These are phyloP conservation scores for Sebastes matsubarae DNA, from an alignment of 2,797 vertebrate species.

Conservation along the genomic window DNA sequence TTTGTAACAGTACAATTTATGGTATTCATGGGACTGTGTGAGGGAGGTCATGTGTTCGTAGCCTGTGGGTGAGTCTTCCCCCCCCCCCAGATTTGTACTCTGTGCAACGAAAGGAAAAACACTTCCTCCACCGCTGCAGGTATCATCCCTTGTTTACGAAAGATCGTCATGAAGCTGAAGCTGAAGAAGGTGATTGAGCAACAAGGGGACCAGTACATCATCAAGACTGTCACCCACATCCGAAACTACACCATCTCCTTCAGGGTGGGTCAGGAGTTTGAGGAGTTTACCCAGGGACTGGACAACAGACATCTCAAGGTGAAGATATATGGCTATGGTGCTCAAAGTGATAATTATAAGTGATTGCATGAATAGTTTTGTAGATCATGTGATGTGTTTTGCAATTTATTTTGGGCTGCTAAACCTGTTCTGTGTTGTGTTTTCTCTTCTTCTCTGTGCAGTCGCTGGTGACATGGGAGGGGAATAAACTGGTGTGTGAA, in stretches of 20 bases:
- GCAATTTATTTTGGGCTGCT: not conserved
- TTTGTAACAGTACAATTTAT: not conserved
- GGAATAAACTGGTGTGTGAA: conserved; percentile 86
- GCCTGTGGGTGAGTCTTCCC: not conserved
- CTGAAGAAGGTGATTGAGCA: conserved; percentile 88
- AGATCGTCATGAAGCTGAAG: conserved; percentile 86
- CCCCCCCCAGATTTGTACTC: not conserved
- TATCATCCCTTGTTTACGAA: conserved; percentile 81
- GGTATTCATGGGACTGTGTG: not conserved
- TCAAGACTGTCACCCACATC: conserved; percentile 85
- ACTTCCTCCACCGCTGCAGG: conserved; percentile 67
- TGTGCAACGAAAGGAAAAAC: not conserved
- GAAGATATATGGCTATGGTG: not conserved
- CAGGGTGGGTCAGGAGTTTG: conserved; percentile 85
- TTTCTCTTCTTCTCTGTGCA: conserved; percentile 49
- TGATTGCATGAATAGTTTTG: not conserved
- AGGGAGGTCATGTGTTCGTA: not conserved
- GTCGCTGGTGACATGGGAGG: conserved; percentile 88
- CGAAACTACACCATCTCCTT: conserved; percentile 85
- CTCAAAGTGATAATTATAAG: not conserved
- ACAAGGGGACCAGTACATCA: conserved; percentile 76
- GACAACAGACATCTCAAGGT: conserved; percentile 90
- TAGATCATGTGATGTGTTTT: not conserved
- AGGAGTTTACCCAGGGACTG: conserved; percentile 88
- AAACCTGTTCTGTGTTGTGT: not conserved